Percentiles rank a stretch among this genome's conserved stretches.
These are phyloP conservation scores for Scelioninae gen. 1 DNA, from an alignment of 2,888 invertebrate species.

Conservation along the genomic window DNA sequence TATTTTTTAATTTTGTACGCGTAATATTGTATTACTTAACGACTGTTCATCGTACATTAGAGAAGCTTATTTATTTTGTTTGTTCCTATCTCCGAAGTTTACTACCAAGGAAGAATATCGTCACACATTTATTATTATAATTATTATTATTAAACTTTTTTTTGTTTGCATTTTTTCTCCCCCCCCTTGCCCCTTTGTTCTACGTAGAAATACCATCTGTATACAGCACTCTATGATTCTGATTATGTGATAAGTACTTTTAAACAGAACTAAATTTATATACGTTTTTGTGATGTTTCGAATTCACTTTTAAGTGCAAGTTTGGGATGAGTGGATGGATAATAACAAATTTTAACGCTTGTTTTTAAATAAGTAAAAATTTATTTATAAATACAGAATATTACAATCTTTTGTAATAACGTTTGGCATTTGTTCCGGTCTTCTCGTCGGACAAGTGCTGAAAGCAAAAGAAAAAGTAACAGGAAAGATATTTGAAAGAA, in stretches of 20 bases:
- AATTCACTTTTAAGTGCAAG: constrained; percentile 35
- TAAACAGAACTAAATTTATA: constrained; percentile 72
- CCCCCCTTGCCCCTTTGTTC: constrained; percentile 20
- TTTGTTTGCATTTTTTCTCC: constrained; percentile 55
- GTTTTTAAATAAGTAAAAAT: constrained; percentile 47
- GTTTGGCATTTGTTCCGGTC: constrained; percentile 74
- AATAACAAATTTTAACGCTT: constrained; percentile 46
- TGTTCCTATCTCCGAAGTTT: constrained; percentile 83
- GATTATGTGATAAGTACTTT: constrained; percentile 81
- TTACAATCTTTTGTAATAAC: constrained; percentile 79
- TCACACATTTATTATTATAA: constrained; percentile 69
- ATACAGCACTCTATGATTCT: constrained; percentile 83
- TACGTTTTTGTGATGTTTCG: constrained; percentile 47
- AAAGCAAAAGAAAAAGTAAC: constrained; percentile 65
- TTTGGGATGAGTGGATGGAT: constrained; percentile 54
- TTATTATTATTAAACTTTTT: constrained; percentile 69
- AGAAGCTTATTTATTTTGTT: constrained; percentile 81
- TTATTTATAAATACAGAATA: constrained; percentile 77
- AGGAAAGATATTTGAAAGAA: no score
- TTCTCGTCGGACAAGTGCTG: constrained; percentile 77
- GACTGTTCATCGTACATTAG: constrained; percentile 78
- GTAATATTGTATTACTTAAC: constrained; percentile 80
- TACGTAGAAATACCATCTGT: constrained; percentile 73
- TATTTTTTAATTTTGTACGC: constrained; percentile 84
- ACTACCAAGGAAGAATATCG: constrained; percentile 77